phyloP scores from a whole-genome alignment of 2,888 invertebrate species.

The Chymomyza amoena region DNA sequence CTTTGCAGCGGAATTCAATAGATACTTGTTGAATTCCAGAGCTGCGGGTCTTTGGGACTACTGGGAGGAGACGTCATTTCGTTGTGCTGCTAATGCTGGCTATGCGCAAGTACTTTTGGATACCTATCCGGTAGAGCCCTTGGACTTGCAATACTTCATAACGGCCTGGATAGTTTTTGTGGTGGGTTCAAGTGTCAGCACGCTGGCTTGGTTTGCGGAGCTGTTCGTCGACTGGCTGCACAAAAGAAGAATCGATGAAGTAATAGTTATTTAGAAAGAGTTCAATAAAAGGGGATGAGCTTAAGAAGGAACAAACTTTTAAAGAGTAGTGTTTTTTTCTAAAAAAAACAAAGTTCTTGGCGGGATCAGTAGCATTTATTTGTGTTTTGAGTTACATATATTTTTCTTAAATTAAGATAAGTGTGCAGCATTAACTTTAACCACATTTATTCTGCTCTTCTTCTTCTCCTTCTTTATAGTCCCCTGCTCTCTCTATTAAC shows the following conservation, averaged over 20 bases:
- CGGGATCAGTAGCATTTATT: no score
- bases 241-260: not conserved
- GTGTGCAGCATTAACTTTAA: no score
- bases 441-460: no score
- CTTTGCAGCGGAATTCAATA: slow-evolving; percentile 46
- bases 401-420: no score
- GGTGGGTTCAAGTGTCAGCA: slow-evolving; percentile 38
- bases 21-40: slow-evolving; percentile 52
- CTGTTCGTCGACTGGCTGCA: slow-evolving; percentile 25
- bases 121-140: slow-evolving; percentile 64
- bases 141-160: slow-evolving; percentile 63
- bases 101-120: slow-evolving; percentile 63
- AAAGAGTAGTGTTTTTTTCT: no score
- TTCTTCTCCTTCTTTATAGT: not conserved
- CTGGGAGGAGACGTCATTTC: slow-evolving; percentile 72
- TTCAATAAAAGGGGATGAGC: no score
- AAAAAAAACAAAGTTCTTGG: no score
- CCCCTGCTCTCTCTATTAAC: not conserved
- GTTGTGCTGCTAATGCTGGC: slow-evolving; percentile 51
- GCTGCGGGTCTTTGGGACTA: slow-evolving; percentile 69
- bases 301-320: no score
- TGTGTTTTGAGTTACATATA: no score
- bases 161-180: slow-evolving; percentile 65
- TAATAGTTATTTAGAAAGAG: not conserved
- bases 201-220: slow-evolving; percentile 37